Conservation (phyloP, 1,140 invertebrate species). For the Proctacanthus coquilletti region DNA sequence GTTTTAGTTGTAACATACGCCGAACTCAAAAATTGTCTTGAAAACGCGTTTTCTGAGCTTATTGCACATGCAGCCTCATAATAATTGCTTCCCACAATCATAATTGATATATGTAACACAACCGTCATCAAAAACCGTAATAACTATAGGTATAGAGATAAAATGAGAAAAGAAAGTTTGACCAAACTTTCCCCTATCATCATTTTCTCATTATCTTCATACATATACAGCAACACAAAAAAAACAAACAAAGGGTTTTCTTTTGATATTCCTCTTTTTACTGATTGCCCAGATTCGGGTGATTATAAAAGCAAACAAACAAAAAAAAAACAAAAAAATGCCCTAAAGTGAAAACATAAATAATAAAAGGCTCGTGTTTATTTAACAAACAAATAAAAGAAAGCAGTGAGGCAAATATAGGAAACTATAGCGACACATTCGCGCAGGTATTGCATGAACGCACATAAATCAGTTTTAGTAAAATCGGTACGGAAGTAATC, state of each 20-base stretch:
- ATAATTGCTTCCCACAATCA: constrained; percentile 7
- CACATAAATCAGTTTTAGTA: too few relatives aligned
- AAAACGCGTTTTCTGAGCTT: constrained; percentile 79
- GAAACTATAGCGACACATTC: too few relatives aligned
- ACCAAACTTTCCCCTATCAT: too few relatives aligned
- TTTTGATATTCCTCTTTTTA: background rate
- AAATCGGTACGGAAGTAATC: too few relatives aligned
- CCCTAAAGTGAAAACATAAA: background rate
- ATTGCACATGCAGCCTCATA: constrained; percentile 37
- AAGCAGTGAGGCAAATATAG: too few relatives aligned
- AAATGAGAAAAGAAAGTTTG: background rate
- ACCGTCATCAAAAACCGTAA: too few relatives aligned
- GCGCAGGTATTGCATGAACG: too few relatives aligned
- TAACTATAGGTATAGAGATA: background rate
- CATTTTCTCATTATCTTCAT: background rate
- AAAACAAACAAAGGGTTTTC: background rate
- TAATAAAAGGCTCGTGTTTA: background rate
- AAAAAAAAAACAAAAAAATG: too few relatives aligned
- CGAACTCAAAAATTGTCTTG: constrained; percentile 88
- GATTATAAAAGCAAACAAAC: background rate
- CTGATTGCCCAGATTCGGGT: background rate
- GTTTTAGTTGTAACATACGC: constrained; percentile 87
- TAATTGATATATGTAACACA: background rate
- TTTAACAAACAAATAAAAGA: too few relatives aligned
- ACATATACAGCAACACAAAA: background rate